Percentiles rank a stretch among this genome's conserved stretches.
Conservation (phyloP, 2,888 invertebrate species). For the Tiliacea aurago region DNA sequence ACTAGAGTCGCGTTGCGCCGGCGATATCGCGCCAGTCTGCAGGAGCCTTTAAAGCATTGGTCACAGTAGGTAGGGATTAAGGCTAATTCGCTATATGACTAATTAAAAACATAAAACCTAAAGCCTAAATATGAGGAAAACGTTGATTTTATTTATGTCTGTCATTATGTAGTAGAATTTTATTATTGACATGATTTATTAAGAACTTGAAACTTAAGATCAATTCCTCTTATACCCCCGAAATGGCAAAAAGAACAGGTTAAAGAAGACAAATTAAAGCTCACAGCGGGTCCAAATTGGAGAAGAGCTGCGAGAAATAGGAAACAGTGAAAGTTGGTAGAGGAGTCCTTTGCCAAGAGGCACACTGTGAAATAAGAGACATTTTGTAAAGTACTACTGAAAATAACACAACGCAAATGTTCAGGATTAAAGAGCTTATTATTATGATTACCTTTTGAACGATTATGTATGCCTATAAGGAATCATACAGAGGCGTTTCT, state of each 20-base stretch:
- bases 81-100: conserved; percentile 4
- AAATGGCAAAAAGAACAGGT: background rate
- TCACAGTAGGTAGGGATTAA: conserved; percentile 15
- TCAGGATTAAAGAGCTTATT: background rate
- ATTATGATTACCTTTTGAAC: background rate
- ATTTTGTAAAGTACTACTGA: background rate
- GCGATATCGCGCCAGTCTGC: too few species aligned
- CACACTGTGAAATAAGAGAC: too few species aligned
- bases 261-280: background rate
- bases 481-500: background rate
- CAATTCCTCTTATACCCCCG: background rate
- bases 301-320: background rate
- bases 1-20: too few species aligned
- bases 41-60: too few species aligned
- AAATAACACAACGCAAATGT: background rate
- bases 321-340: background rate
- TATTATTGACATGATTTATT: background rate
- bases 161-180: background rate
- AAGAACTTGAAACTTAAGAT: conserved; percentile 17
- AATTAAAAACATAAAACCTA: background rate
- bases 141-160: background rate
- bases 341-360: too few species aligned
- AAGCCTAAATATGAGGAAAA: background rate
- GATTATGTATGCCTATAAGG: too few species aligned
- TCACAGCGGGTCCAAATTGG: background rate